These are phyloP conservation scores for Marcusenius ussheri DNA, from an alignment of 2,113 vertebrate species.

Conservation along the genomic window DNA sequence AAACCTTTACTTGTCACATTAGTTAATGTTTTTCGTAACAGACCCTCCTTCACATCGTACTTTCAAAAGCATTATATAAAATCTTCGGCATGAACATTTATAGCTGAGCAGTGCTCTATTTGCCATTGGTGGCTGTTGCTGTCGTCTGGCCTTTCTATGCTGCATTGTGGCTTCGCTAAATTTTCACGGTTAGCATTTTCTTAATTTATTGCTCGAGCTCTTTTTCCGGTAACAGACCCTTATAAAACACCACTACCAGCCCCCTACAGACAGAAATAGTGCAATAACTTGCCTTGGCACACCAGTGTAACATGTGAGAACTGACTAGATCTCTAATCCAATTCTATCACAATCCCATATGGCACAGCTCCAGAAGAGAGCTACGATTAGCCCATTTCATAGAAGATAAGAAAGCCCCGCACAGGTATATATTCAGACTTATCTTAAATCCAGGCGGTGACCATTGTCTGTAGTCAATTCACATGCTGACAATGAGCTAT, in stretches of 20 bases:
- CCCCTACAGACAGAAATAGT: not conserved
- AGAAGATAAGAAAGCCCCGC: not conserved
- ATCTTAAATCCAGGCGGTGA: not conserved
- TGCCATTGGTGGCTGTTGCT: not conserved
- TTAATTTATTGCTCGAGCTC: not conserved
- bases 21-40: not conserved
- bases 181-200: not conserved
- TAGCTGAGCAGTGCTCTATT: not conserved
- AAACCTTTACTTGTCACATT: not conserved
- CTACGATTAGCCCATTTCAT: not conserved
- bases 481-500: not conserved
- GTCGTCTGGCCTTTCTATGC: not conserved
- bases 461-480: not conserved
- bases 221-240: not conserved
- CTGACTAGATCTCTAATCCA: not conserved
- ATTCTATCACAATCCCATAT: not conserved
- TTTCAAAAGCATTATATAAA: not conserved
- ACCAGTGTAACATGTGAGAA: conserved; percentile 1
- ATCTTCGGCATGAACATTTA: not conserved
- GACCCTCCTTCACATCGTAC: not conserved
- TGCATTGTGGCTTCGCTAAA: not conserved
- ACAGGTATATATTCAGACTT: not conserved
- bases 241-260: not conserved
- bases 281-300: not conserved
- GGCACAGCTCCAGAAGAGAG: not conserved